Evolutionary conservation across 2,113 vertebrate species (phyloP), one percentile per base, ranked within the genome.

Genomic region (Suncus etruscus): DNA sequence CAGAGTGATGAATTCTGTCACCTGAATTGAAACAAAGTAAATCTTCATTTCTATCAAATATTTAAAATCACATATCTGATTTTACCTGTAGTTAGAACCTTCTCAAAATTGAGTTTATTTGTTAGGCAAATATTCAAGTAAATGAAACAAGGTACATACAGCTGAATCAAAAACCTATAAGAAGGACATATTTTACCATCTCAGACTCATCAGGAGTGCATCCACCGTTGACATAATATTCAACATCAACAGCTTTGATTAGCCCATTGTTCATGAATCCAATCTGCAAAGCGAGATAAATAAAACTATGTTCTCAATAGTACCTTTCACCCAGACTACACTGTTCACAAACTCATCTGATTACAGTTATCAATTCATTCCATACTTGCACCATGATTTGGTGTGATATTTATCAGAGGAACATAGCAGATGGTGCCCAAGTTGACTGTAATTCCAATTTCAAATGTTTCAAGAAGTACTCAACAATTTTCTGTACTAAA

Each of bases 201-300:
- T 97, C 0, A 12, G 99, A 98, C 12, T 98, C 98, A 92, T 99
- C 98, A 1, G 95, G 90, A 1, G 96, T 96, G 83, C 98, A 98
- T 68, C 99, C 98, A 3, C 97, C 98, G 31, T 99, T 99, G 95
- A 96, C 0, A 51, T 98, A 99, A 76, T 97, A 98, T 75, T 97
- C 95, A 0, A 98, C 0, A 74, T 99, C 98, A 58, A 97, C 98
- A 74, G 98, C 98, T 90, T 96, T 90, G 92, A 99, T 98, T 76
- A 94, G 97, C n/a, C 99, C 98, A 20, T 98, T 98, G 12, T 97
- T 98, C 98, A 98, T 98, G 95, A 98, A 99, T 29, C 99, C 99
- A 75, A 99, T 96, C 99, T 99, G 93, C 8, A 96, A 92, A 61
- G 25, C 5, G 18, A 63, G 9, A 47, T 31, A 25, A 72, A 27